Base-by-base conservation (phyloP, 1,140 invertebrate species). In the Cotesia vestalis region DNA sequence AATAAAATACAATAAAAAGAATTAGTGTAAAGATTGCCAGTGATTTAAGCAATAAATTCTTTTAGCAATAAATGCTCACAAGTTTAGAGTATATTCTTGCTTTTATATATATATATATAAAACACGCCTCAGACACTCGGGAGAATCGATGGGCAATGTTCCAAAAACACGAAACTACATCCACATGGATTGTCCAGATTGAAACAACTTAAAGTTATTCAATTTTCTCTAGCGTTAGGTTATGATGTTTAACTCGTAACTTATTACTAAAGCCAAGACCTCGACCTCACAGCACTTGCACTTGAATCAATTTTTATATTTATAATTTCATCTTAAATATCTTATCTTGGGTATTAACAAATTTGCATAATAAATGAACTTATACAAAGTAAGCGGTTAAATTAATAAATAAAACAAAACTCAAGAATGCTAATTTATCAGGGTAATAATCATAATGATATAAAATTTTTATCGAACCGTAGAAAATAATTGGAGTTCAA, bases 91-190 rank as follows among this genome's bases (percentile, higher is more conserved):
- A 46, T 46, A 46, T 6, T 46, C 40, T 6, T 46, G 40, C 40
- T 11, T 46, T 27, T 61, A 12, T 63, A 38, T 46, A 40, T 38
- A 14, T 38, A 63, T 63, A 40, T 38, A 40, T 63, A 63, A 14
- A 63, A 46, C 40, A 46, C 5, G 40, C 40, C 40, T 46, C 40
- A 46, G 5, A 46, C 6, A 46, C 6, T 46, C 8, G 6, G 40
- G 6, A 46, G 11, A 46, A 46, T 46, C 40, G 40, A 46, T 46
- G 62, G 69, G 69, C 69, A 59, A 38, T 52, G 51, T 55, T 64
- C 69, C 61, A 71, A 71, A 71, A 71, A 57, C 40, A 40, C 51
- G 51, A 40, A 71, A 64, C 61, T 34, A 71, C 62, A 66, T 62
- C 61, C 62, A 63, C 69, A 51, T 46, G n/a, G 20, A 38, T 17